These are phyloP conservation scores for Ciconia maguari DNA, from an alignment of 2,113 vertebrate species.

Conservation along the genomic window DNA sequence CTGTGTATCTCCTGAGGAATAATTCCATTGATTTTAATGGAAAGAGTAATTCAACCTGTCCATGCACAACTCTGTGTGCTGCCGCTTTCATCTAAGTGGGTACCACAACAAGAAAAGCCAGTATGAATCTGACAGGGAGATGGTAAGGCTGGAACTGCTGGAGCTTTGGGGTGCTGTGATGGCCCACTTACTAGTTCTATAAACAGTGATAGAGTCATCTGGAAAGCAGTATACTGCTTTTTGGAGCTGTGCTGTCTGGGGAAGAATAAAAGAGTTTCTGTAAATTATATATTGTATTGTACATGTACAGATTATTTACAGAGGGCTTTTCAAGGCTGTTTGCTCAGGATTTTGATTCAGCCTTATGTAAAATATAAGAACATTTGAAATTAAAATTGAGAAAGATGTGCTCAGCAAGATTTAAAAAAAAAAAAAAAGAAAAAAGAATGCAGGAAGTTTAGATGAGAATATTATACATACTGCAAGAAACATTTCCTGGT, in stretches of 20 bases:
- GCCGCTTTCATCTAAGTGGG: not conserved
- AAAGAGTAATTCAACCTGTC: not conserved
- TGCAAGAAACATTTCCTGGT: not conserved
- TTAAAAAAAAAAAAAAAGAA: not conserved
- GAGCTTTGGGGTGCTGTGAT: not conserved
- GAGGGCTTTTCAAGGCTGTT: not conserved
- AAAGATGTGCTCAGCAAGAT: not conserved
- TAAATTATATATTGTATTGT: not conserved
- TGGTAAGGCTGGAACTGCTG: not conserved
- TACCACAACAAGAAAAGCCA: not conserved
- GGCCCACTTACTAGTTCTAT: not conserved
- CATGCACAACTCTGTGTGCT: not conserved
- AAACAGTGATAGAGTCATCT: not conserved
- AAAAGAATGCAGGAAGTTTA: not conserved
- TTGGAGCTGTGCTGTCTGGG: not conserved
- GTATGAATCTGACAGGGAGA: not conserved
- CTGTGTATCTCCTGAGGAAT: not conserved
- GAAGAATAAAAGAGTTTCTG: not conserved
- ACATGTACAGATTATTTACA: not conserved
- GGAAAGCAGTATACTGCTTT: not conserved
- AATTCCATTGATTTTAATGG: not conserved
- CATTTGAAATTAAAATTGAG: not conserved
- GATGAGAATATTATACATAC: not conserved
- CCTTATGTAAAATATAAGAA: not conserved
- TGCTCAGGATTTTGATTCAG: not conserved